A percentile compares a stretch with the other conserved stretches of the same genome.
Evolutionary conservation across 2,113 vertebrate genomes (phyloP).

Genomic region (Nycticryphes semicollaris): DNA sequence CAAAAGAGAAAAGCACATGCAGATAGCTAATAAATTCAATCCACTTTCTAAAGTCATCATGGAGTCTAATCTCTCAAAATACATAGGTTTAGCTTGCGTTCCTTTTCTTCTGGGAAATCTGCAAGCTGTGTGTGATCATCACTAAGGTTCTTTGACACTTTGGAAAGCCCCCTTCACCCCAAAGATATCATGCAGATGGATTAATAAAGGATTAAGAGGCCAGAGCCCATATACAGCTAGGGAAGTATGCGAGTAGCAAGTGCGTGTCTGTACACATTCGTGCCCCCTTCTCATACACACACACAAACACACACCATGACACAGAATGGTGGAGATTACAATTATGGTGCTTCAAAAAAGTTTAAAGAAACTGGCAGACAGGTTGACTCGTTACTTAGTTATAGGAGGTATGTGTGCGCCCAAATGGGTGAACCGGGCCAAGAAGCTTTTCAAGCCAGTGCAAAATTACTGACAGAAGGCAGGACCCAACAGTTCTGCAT

Average conservation of each 20-base stretch:
- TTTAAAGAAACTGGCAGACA: background rate
- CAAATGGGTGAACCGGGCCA: background rate
- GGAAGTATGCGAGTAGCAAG: fast-evolving
- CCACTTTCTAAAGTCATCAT: background rate
- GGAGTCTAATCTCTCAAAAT: background rate
- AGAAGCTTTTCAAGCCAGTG: background rate
- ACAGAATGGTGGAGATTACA: background rate
- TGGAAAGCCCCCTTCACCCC: background rate
- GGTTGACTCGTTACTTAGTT: background rate
- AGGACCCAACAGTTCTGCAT: conserved; percentile 32
- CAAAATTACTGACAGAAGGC: background rate
- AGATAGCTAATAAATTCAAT: background rate
- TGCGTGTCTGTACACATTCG: fast-evolving
- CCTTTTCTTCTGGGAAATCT: background rate
- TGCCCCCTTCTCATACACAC: fast-evolving
- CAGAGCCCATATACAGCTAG: fast-evolving
- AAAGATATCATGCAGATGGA: background rate
- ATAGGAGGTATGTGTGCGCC: background rate
- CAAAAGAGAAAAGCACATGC: background rate
- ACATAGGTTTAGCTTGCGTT: background rate
- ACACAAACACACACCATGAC: fast-evolving
- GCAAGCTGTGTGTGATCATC: background rate
- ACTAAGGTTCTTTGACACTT: background rate
- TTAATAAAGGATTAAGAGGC: background rate
- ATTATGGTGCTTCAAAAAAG: background rate